These are phyloP conservation scores for Eulemur albifrons DNA, from an alignment of 2,797 vertebrate genomes.

Conservation along the genomic window DNA sequence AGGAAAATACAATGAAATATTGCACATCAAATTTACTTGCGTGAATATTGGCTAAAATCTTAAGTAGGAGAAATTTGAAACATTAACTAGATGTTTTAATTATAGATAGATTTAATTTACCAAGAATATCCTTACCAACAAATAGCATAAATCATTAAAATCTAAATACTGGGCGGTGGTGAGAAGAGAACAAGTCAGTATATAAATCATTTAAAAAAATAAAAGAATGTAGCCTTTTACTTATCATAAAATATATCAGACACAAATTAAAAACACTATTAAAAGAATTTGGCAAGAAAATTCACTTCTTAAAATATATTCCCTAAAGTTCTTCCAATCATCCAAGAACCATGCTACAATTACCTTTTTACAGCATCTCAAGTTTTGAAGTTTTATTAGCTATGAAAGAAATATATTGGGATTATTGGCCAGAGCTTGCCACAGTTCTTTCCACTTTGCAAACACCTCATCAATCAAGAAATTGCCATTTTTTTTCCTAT, in stretches of 20 bases:
- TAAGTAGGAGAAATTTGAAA: background rate
- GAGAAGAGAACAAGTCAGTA: no score
- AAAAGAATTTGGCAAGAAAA: background rate
- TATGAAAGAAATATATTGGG: constrained; percentile 23
- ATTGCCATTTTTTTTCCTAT: background rate
- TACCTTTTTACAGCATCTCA: background rate
- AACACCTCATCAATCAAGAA: constrained; percentile 53
- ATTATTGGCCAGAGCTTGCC: constrained; percentile 14
- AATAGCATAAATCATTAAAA: background rate
- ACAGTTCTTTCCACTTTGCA: constrained; percentile 42
- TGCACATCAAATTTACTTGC: background rate
- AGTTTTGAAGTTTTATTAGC: constrained; percentile 37
- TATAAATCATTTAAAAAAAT: background rate
- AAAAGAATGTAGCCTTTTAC: background rate
- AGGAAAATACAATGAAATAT: background rate
- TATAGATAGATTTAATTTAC: background rate
- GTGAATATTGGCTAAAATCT: background rate
- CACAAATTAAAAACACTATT: background rate
- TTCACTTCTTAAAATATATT: background rate
- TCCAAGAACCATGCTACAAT: background rate
- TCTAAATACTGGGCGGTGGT: background rate
- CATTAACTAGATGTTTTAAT: background rate
- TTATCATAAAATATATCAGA: background rate
- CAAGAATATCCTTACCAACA: background rate
- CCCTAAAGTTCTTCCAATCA: background rate